A percentile compares a stretch with the other conserved stretches of the same genome.
Conservation (phyloP, 2,113 vertebrate species). For the Alces alces region DNA sequence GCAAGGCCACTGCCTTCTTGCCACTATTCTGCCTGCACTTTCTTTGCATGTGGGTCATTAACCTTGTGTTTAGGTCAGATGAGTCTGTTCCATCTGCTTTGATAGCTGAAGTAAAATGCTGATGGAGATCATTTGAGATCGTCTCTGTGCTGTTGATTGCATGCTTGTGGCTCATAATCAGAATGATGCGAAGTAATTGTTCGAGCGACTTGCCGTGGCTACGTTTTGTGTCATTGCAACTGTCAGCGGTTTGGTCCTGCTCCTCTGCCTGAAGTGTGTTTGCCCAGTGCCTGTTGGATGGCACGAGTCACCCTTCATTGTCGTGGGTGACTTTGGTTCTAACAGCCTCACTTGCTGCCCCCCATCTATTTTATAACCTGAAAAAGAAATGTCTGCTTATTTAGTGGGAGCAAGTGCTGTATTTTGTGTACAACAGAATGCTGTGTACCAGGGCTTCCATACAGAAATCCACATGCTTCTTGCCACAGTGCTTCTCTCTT, state of each 20-base stretch:
- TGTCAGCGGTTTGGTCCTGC: conserved; percentile 56
- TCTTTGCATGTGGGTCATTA: conserved; percentile 8
- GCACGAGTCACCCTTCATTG: background rate
- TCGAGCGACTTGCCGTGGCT: conserved; percentile 52
- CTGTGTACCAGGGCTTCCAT: background rate
- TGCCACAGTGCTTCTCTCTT: background rate
- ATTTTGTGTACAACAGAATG: background rate
- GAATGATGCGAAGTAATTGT: conserved; percentile 63
- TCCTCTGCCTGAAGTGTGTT: conserved; percentile 15
- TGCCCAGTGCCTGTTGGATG: background rate
- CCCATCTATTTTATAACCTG: background rate
- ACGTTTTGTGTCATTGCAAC: conserved; percentile 35
- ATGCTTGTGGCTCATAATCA: conserved; percentile 69
- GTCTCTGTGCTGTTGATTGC: conserved; percentile 62
- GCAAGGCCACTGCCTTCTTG: background rate
- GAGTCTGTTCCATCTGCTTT: conserved; percentile 30
- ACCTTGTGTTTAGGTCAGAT: conserved; percentile 55
- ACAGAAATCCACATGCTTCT: background rate
- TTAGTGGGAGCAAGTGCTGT: background rate
- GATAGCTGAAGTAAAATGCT: conserved; percentile 58
- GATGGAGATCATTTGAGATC: conserved; percentile 55
- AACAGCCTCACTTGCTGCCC: background rate
- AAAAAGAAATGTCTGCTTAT: background rate
- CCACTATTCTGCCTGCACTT: background rate
- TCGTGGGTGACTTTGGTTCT: background rate